Conservation (phyloP, 2,888 invertebrate genomes). For the Junonia oenone region DNA sequence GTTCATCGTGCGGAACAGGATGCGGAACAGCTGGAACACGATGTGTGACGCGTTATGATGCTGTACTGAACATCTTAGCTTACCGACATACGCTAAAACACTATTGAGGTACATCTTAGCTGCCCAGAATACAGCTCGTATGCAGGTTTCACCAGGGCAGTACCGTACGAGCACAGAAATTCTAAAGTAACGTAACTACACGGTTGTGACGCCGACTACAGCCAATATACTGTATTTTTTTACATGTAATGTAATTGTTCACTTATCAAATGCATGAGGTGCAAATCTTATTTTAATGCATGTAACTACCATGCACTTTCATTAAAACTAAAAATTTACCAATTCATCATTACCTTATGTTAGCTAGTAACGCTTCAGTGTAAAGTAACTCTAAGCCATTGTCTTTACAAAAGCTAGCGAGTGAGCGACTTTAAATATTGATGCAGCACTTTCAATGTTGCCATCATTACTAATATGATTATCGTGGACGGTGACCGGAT, state of each 20-base stretch:
- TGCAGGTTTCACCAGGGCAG: too few species aligned
- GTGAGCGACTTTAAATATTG: not conserved
- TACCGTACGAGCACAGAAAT: too few species aligned
- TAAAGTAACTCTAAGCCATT: not conserved
- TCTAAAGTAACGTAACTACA: too few species aligned
- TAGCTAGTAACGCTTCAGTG: not conserved
- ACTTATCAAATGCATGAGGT: too few species aligned
- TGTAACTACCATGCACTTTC: not conserved
- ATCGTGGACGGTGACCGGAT: not conserved
- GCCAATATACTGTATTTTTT: too few species aligned
- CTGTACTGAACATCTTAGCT: too few species aligned
- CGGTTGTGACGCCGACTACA: too few species aligned
- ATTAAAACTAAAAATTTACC: not conserved
- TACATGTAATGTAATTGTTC: too few species aligned
- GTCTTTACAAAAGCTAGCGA: not conserved
- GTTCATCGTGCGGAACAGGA: slow-evolving; percentile 99
- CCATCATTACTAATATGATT: not conserved
- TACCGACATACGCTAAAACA: too few species aligned
- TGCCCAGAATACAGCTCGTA: too few species aligned
- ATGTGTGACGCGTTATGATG: too few species aligned
- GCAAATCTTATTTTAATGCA: not conserved
- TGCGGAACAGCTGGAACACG: slow-evolving; percentile 90
- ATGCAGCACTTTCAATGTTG: not conserved
- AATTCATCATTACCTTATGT: not conserved
- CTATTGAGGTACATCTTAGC: too few species aligned